Percentiles rank a stretch among this genome's conserved stretches.
Evolutionary conservation across 2,113 vertebrate genomes (phyloP).

Genomic region (Cyrtonyx montezumae): DNA sequence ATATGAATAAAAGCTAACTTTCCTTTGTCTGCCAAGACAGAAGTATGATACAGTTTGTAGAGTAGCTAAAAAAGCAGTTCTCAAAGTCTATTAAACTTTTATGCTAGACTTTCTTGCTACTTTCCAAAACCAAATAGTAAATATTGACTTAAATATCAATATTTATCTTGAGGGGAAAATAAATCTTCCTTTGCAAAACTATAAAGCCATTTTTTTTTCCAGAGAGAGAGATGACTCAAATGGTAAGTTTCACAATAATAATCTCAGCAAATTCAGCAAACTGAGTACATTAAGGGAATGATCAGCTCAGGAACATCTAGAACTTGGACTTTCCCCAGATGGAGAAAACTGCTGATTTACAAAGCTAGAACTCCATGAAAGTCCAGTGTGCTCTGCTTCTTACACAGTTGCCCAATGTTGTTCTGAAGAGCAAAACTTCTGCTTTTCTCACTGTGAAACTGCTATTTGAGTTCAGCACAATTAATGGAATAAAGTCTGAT

Average conservation of each 20-base stretch:
- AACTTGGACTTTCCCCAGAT: background rate
- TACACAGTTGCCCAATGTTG: accelerated
- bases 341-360: background rate
- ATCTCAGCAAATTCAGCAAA: conserved; percentile 4
- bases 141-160: conserved; percentile 56
- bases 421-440: background rate
- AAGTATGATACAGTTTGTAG: background rate
- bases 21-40: background rate
- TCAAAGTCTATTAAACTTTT: conserved; percentile 23
- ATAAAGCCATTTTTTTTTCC: conserved; percentile 14
- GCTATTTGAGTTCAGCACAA: background rate
- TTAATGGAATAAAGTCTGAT: background rate
- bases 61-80: conserved; percentile 5
- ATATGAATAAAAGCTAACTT: background rate
- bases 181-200: conserved; percentile 30
- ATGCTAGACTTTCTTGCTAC: background rate
- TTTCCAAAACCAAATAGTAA: conserved; percentile 23
- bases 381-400: background rate
- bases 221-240: conserved; percentile 15
- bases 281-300: background rate
- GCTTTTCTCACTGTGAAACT: background rate
- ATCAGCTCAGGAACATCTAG: background rate
- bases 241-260: conserved; percentile 20
- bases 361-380: background rate
- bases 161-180: conserved; percentile 41